Conservation (phyloP, 2,888 invertebrate genomes). For the Pogonocherus hispidulus region DNA sequence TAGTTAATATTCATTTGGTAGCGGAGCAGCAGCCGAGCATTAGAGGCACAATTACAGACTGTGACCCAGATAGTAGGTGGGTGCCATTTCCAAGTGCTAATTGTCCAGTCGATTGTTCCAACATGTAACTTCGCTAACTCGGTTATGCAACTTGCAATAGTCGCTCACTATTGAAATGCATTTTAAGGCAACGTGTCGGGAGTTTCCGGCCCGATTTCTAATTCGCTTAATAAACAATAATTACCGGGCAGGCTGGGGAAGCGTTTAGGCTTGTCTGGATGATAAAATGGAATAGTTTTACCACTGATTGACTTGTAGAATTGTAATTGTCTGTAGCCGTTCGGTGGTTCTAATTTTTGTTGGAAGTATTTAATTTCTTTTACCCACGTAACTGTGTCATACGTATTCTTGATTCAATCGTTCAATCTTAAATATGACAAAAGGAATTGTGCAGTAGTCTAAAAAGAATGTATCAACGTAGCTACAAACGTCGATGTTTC, state of each 20-base stretch:
- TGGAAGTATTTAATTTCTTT: too few relatives aligned
- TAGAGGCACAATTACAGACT: slow-evolving; percentile 52
- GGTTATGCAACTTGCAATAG: slow-evolving; percentile 49
- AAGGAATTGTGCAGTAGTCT: too few relatives aligned
- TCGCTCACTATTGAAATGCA: slow-evolving; percentile 39
- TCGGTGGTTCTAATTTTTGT: too few relatives aligned
- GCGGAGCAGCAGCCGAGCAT: slow-evolving; percentile 49
- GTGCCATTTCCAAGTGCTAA: slow-evolving; percentile 54
- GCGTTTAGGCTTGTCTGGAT: neutral
- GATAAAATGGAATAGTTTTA: neutral
- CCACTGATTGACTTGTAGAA: neutral
- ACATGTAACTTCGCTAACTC: slow-evolving; percentile 52
- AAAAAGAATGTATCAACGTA: too few relatives aligned
- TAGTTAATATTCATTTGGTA: slow-evolving; percentile 51
- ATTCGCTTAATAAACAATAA: slow-evolving; percentile 42
- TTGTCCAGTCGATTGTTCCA: slow-evolving; percentile 52
- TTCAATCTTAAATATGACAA: too few relatives aligned
- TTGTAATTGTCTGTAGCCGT: too few relatives aligned
- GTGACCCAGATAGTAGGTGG: slow-evolving; percentile 47
- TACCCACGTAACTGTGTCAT: too few relatives aligned
- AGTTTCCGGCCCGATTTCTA: slow-evolving; percentile 40
- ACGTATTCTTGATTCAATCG: too few relatives aligned
- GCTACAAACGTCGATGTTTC: too few relatives aligned
- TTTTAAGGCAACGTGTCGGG: slow-evolving; percentile 42
- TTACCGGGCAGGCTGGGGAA: neutral